Base-by-base conservation (phyloP, 1,140 invertebrate species). In the Zaprionus davidi region DNA sequence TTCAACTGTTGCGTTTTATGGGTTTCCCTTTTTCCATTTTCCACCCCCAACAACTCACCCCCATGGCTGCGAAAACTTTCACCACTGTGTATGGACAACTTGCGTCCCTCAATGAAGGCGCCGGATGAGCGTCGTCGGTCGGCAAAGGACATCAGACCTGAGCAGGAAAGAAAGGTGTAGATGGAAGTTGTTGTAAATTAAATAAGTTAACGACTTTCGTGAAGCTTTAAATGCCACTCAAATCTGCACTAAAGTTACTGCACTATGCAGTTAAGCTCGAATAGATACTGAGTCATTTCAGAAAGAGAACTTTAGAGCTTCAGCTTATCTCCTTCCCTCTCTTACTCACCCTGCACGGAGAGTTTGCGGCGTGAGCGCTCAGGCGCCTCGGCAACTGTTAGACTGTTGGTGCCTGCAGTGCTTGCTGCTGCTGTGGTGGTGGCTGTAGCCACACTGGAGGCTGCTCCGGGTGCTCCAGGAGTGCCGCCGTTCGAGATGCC, bases 11-110 rank as follows among this genome's bases (percentile, higher is more conserved):
- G 84, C 79, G 79, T 68, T 74, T 81, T 76, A 68, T 65, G 63
- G 46, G 28, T 26, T 51, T 31, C 17, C 17, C 60, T 22, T 63
- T 72, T 63, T 38, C 77, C 51, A 46, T 41, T 41, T 28, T n/a
- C 44, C 73, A 46, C 26, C 6, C 28, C 46, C 22, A 41, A 15
- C 49, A 38, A 81, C 84, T 83, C 69, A 92, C 91, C 91, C 41
- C 72, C 79, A 86, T 92, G 91, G 69, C 91, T 92, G 75, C 92
- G 92, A 83, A 93, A 92, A 84, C 90, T 92, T 86, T 93, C 92
- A 34, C 91, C 90, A 58, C 88, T 93, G 60, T 92, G 86, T 34
- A 93, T 88, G 74, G 92, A 93, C 69, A 91, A 56, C 77, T 93
- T 93, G 44, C 92, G 80, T 64, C 90, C 90, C 59, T 93, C 92